A percentile compares a stretch with the other conserved stretches of the same genome.
Evolutionary conservation across 2,888 invertebrate species (phyloP).

Genomic region (Antitype chi): DNA sequence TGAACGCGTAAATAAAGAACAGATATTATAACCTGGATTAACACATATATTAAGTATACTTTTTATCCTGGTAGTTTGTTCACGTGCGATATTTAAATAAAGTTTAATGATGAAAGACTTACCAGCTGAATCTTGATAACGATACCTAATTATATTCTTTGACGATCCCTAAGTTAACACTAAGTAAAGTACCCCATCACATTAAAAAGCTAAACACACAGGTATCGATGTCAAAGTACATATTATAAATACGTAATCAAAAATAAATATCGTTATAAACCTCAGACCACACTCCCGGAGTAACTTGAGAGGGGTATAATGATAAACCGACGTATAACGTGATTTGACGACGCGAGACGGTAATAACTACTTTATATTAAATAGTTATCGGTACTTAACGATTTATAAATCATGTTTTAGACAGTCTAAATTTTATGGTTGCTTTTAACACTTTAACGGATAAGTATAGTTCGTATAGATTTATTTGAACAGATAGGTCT

Average conservation of each 20-base stretch:
- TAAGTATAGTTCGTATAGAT: constrained; percentile 2
- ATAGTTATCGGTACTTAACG: constrained; percentile 29
- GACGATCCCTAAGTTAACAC: constrained; percentile 17
- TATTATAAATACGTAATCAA: constrained; percentile 78
- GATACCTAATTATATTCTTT: constrained; percentile 21
- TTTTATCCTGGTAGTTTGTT: too few relatives aligned
- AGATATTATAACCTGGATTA: too few relatives aligned
- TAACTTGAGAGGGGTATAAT: constrained; percentile 69
- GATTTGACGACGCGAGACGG: constrained; percentile 30
- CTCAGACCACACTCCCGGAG: constrained; percentile 71
- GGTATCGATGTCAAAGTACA: constrained; percentile 75
- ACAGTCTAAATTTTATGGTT: constrained; percentile 17
- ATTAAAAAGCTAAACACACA: constrained; percentile 52
- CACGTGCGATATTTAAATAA: too few relatives aligned
- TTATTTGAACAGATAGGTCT: background rate
- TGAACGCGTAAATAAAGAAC: background rate
- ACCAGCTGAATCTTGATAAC: background rate
- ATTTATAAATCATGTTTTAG: constrained; percentile 34
- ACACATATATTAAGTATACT: too few relatives aligned
- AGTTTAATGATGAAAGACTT: background rate
- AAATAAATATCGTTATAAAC: constrained; percentile 72
- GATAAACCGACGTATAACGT: constrained; percentile 47
- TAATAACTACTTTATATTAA: constrained; percentile 36
- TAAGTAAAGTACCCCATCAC: constrained; percentile 16
- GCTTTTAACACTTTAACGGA: constrained; percentile 13